Base-by-base conservation (phyloP, 2,888 invertebrate species). In the Steinernema hermaphroditum region DNA sequence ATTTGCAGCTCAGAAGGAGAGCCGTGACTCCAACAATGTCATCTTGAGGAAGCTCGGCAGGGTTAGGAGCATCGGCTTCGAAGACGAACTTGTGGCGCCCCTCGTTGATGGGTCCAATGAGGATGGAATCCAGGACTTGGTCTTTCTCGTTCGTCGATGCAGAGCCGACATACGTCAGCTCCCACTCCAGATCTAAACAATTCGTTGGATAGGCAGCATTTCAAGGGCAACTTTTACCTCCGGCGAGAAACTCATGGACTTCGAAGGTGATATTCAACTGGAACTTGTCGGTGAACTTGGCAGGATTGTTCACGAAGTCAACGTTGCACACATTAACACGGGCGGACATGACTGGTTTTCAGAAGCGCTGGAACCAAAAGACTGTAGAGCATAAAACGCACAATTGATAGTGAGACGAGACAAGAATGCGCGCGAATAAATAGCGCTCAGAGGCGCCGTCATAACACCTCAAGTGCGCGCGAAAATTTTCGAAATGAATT, bases 1-100 rank as follows among this genome's bases (percentile, higher is more conserved):
- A 85, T 57, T 88, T 78, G 88, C 96, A 96, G 0, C 96, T 96
- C 69, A 98, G 89, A 19, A 98, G 89, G 0, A 98, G 94, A 0
- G 97, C 97, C 0, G 97, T 97, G 0, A 98, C 97, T 16, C 97
- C 98, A n/a, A 97, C 91, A 43, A 94, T 94, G 89, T 98, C 97
- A 79, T 93, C 93, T 82, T 93, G 92, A 0, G 97, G 98, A 81
- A 98, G 97, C 79, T 93, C 93, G 82, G 93, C 92, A 0, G 97
- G 93, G 88, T 97, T 94, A 71, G 98, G 97, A 14, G 97, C 93
- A 82, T 94, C 94, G 0, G 97, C 96, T 90, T 94, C 93, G 87
- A 95, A 94, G 0, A 94, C 92, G 89, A 96, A 96, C 90, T 93
- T 94, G 88, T 95, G 94, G 81, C 93, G 91, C 29, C 94, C 98